These are phyloP conservation scores for Iphiclides podalirius DNA, from an alignment of 2,888 invertebrate genomes.

Conservation along the genomic window DNA sequence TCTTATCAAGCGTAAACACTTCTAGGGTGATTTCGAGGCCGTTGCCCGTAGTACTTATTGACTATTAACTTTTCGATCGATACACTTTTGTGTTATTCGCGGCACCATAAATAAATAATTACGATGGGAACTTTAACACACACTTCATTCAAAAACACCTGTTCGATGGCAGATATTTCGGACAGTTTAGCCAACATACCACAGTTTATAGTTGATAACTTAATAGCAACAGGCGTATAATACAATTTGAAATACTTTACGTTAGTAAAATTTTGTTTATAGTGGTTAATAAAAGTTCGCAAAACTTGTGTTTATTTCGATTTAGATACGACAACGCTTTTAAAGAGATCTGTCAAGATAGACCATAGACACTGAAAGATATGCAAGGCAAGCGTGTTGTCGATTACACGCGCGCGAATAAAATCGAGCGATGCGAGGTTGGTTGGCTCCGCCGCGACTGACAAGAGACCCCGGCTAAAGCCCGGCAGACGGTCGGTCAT, in stretches of 20 bases:
- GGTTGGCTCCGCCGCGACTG: constrained; percentile 48
- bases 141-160: constrained; percentile 89
- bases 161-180: constrained; percentile 86
- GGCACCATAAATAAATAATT: constrained; percentile 70
- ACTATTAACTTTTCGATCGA: constrained; percentile 48
- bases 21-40: constrained; percentile 23
- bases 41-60: constrained; percentile 18
- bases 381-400: constrained; percentile 59
- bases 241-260: constrained; percentile 30
- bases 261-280: constrained; percentile 29
- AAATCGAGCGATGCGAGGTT: constrained; percentile 42
- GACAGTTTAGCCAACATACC: constrained; percentile 78
- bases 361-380: constrained; percentile 64
- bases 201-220: constrained; percentile 36
- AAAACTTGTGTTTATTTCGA: constrained; percentile 61
- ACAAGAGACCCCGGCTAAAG: constrained; percentile 28
- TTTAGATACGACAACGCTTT: constrained; percentile 71
- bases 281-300: constrained; percentile 27
- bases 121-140: constrained; percentile 74
- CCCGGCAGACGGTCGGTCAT: constrained; percentile 74
- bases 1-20: constrained; percentile 30
- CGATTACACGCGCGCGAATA: constrained; percentile 57
- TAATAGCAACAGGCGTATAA: constrained; percentile 29
- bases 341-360: constrained; percentile 68
- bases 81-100: constrained; percentile 75